Percentiles rank a stretch among this genome's conserved stretches.
Conservation (phyloP, 2,113 vertebrate genomes). For the Pardalotus punctatus region DNA sequence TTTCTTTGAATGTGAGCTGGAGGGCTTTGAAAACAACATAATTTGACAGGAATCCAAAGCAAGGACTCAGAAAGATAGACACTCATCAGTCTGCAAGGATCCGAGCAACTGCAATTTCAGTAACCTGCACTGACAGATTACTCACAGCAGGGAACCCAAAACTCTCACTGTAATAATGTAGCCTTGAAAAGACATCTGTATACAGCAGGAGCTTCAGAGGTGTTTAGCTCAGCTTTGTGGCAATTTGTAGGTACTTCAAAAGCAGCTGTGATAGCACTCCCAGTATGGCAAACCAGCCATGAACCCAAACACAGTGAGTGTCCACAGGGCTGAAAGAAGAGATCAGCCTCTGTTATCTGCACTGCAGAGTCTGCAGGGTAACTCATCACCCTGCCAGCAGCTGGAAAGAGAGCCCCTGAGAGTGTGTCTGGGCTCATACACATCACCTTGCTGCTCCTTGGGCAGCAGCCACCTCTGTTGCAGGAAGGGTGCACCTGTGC, state of each 20-base stretch:
- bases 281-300: rapidly evolving
- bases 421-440: background rate
- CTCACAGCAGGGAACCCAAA: background rate
- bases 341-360: background rate
- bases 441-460: background rate
- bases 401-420: background rate
- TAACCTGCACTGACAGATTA: background rate
- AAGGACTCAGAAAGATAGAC: background rate
- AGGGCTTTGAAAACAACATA: background rate
- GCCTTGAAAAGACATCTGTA: background rate
- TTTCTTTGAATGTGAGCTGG: background rate
- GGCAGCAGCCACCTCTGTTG: background rate
- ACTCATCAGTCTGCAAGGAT: background rate
- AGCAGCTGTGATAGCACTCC: background rate
- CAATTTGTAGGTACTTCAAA: background rate
- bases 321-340: background rate
- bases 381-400: background rate
- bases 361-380: background rate
- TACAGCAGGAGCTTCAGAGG: background rate
- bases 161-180: background rate
- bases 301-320: background rate
- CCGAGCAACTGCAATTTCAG: background rate
- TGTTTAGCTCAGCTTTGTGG: background rate
- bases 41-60: background rate
- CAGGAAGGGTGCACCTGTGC: background rate